A percentile compares a stretch with the other conserved stretches of the same genome.
Evolutionary conservation across 2,113 vertebrate genomes (phyloP).

Genomic region (human (Homo sapiens)): GRCh38 chr16:23036501-23037000

Average conservation of each 20-base stretch:
- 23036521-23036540: background rate
- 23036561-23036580: background rate
- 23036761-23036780: slow-evolving; percentile 68
- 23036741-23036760: slow-evolving; percentile 64
- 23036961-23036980: background rate
- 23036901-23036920: background rate
- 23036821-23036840: background rate
- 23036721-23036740: slow-evolving; percentile 56
- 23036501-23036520: background rate
- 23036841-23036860: background rate
- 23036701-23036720: slow-evolving; percentile 61
- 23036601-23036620: background rate
- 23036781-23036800: slow-evolving; percentile 68
- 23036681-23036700: slow-evolving; percentile 45
- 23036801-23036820: slow-evolving; percentile 60
- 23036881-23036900: background rate
- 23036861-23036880: slow-evolving; percentile 41
- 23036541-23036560: background rate
- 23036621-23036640: background rate
- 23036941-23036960: background rate
- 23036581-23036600: background rate
- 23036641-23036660: background rate
- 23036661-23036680: background rate
- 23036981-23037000: background rate
- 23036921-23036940: background rate